A percentile compares a stretch with the other conserved stretches of the same genome.
These are phyloP conservation scores for Synanceia verrucosa DNA, from an alignment of 2,797 vertebrate genomes.

Conservation along the genomic window DNA sequence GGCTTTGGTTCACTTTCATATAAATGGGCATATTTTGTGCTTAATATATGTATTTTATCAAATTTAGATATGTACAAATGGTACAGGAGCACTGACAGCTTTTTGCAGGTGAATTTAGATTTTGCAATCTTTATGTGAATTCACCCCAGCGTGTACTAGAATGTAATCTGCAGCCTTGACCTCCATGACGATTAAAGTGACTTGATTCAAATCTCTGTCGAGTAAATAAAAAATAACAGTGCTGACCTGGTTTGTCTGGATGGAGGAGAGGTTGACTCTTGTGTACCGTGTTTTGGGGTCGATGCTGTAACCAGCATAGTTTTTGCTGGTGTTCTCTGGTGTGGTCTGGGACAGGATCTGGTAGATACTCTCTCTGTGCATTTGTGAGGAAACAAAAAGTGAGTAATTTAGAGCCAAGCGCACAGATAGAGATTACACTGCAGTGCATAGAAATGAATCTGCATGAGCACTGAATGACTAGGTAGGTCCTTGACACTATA, in stretches of 20 bases:
- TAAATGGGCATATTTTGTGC: not conserved
- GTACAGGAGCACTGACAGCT: not conserved
- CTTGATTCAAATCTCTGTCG: slow-evolving; percentile 20
- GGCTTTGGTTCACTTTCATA: not conserved
- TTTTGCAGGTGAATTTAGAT: no score
- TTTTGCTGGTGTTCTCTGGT: slow-evolving; percentile 92
- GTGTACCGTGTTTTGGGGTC: slow-evolving; percentile 90
- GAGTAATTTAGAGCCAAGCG: not conserved
- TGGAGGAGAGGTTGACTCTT: slow-evolving; percentile 87
- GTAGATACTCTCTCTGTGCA: slow-evolving; percentile 90
- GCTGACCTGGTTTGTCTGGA: slow-evolving; percentile 88
- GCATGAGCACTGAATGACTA: not conserved
- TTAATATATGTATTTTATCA: not conserved
- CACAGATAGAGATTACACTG: not conserved
- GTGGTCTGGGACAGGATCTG: slow-evolving; percentile 94
- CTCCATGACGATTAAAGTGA: not conserved
- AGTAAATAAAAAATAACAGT: slow-evolving; percentile 18
- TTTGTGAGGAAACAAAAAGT: not conserved
- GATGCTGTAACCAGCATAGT: slow-evolving; percentile 86
- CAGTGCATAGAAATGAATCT: not conserved
- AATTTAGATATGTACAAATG: not conserved
- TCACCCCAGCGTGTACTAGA: not conserved
- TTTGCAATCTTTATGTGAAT: not conserved
- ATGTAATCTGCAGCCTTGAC: slow-evolving; percentile 1
- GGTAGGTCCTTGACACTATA: not conserved